Evolutionary conservation across 2,797 vertebrate species (phyloP), one percentile per base, ranked within the genome.

Genomic region (Pelobates cultripes): DNA sequence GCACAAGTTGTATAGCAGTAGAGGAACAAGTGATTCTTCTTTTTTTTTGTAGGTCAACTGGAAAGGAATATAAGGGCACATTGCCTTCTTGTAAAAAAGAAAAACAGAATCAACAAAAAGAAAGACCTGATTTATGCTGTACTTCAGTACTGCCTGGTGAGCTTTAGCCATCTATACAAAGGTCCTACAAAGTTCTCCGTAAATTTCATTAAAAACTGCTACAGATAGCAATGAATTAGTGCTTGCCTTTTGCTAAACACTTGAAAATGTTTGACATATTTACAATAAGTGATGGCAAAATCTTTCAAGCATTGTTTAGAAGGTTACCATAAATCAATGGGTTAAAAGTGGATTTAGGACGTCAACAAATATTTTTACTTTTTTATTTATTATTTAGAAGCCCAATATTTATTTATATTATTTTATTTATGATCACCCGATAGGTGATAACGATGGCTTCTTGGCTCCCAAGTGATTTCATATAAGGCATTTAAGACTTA

Each of bases 1-100:
- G 87, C 92, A 91, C 92, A 92, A 90, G 92, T 90, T 82, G 91
- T 28, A 15, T 74, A 55, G 42, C 64, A 8, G 73, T 60, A 79
- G 70, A 45, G 82, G 57, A 79, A 71, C 82, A 84, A 84, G 47
- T 44, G 45, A 76, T 57, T 79, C 57, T 51, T 51, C 2, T 51
- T 57, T 81, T 81, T 79, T 72, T 72, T 4, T 75, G 72, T 71
- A 79, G 77, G 72, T 84, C 82, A 84, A 75, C 77, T 80, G 82
- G 77, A 80, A 84, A 67, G 44, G 75, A 60, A 75, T 84, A 79
- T 66, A 80, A 55, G 47, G 76, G 67, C 45, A 43, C 51, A 60
- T 80, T 75, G 43, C 43, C 6, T 76, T 66, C 74, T 76, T 66
- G 73, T 84, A 6, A 51, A 72, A 70, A 28, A 28, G 28, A 28